phyloP scores from a whole-genome alignment of 35 echinoderm and acorn worm species.

The Patiria miniata region DNA sequence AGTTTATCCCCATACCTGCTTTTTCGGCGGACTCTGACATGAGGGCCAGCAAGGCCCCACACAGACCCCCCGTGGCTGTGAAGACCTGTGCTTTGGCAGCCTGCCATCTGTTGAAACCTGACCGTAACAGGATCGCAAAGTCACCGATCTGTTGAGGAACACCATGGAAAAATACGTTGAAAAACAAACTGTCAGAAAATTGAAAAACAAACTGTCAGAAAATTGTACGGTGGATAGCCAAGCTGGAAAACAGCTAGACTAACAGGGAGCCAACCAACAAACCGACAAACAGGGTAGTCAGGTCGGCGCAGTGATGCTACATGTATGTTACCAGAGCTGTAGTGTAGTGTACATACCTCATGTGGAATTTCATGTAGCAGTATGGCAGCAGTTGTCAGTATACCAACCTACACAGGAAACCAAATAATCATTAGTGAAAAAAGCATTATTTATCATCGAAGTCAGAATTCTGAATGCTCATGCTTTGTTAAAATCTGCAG shows the following conservation, averaged over 20 bases:
- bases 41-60: constrained; percentile 79
- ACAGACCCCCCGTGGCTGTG: constrained; percentile 76
- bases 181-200: neutral
- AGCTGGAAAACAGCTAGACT: neutral
- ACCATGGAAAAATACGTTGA: neutral
- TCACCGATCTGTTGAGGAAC: constrained; percentile 82
- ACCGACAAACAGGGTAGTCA: too few relatives aligned
- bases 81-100: constrained; percentile 80
- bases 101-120: constrained; percentile 73
- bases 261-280: too few relatives aligned
- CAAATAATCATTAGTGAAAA: neutral
- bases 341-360: constrained; percentile 82
- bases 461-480: too few relatives aligned
- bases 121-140: constrained; percentile 86
- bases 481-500: too few relatives aligned
- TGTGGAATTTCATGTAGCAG: constrained; percentile 96
- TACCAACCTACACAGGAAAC: constrained; percentile 65
- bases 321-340: too few relatives aligned
- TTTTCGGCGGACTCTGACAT: constrained; percentile 85
- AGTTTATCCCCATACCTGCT: constrained; percentile 59
- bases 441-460: neutral
- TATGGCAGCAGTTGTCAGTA: constrained; percentile 86
- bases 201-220: neutral
- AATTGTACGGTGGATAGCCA: neutral
- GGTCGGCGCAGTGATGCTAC: too few relatives aligned